Base-by-base conservation (phyloP, 2,888 invertebrate species). In the Temnothorax ravouxi region DNA sequence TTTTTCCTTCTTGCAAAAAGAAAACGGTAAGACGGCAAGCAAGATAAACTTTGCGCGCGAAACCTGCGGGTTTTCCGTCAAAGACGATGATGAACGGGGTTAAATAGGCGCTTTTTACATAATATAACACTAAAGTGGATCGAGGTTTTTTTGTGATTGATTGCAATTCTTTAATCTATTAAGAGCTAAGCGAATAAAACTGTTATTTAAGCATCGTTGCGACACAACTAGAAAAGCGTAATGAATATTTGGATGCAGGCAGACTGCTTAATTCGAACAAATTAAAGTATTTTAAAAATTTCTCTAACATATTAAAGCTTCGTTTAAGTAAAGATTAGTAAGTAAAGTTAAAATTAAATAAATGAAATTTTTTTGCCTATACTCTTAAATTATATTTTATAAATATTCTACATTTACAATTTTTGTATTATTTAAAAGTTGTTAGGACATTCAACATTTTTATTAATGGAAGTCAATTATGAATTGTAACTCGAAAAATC, bases 41-140 rank as follows among this genome's bases (percentile, higher is more conserved):
- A 29, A 50, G 21, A 59, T 71, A 80, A 80, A 80, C 71, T 80
- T 80, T 50, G 71, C 50, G 47, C n/a, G 77, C 66, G n/a, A 25
- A 52, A 56, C 56, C 3, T 69, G 79, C 71, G 38, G 38, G 18
- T 71, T 71, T 69, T 61, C 66, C 47, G 59, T 67, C 71, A 47
- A 25, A 61, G 71, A 9, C 41, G 47, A 56, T 21, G 34, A 6
- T 6, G 34, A 67, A 77, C n/a, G n/a, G n/a, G 21, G 21, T 21
- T 29, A 47, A 61, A 74, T 44, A 67, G 6, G 21, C 6, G 44
- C 18, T n/a, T 44, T 6, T 67, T 50, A 29, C 3, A 41, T 52
- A 25, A 25, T 25, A 25, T 25, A 52, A n/a, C 38, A 4, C n/a
- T 67, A 13, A 13, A 21, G 9, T 69, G 13, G 11, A 47, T 47